Conservation (phyloP, 2,113 vertebrate genomes). For the Sceloporus tristichus region DNA sequence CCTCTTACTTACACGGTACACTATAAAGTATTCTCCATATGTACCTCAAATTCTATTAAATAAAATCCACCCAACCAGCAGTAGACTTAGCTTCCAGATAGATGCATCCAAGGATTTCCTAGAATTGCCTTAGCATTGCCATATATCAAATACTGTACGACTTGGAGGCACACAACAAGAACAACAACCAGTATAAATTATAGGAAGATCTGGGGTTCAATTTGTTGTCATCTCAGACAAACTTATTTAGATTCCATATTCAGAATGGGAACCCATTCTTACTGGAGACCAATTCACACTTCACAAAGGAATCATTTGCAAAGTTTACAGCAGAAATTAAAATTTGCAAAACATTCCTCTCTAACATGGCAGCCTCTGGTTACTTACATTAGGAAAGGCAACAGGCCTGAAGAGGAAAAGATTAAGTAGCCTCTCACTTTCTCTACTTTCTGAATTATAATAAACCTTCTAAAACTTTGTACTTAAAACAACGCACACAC, state of each 20-base stretch:
- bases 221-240: constrained; percentile 40
- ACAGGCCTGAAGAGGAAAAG: too few species aligned
- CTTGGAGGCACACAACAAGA: background rate
- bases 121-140: constrained; percentile 39
- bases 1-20: constrained; percentile 34
- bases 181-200: constrained; percentile 20
- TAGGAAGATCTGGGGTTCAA: constrained; percentile 36
- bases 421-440: too few species aligned
- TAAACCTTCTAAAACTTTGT: too few species aligned
- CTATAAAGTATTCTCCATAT: constrained; percentile 51
- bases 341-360: background rate
- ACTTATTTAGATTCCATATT: constrained; percentile 36
- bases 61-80: constrained; percentile 57
- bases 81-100: background rate
- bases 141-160: too few species aligned
- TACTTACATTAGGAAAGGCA: too few species aligned
- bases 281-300: background rate
- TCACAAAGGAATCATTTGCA: background rate
- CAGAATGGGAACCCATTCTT: background rate
- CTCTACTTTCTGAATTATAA: too few species aligned
- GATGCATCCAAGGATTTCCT: constrained; percentile 57
- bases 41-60: constrained; percentile 58
- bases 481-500: too few species aligned
- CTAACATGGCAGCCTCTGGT: background rate
- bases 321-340: background rate